A percentile compares a stretch with the other conserved stretches of the same genome.
Evolutionary conservation across 1,140 invertebrate genomes (phyloP).

Genomic region (Adelges cooleyi): DNA sequence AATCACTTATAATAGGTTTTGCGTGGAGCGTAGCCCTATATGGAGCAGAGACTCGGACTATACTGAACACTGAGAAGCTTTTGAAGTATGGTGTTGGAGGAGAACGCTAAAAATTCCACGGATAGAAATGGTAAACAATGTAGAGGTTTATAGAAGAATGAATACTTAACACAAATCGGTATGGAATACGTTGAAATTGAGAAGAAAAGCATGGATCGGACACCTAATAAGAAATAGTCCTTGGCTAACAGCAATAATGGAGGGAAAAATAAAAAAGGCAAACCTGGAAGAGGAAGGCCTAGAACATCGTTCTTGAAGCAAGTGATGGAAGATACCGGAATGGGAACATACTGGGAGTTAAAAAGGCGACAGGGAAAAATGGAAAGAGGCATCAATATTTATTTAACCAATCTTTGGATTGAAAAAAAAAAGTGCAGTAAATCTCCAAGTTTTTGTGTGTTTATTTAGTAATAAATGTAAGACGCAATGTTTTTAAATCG

Average conservation of each 20-base stretch:
- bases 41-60: neutral
- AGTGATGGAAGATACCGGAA: neutral
- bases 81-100: conserved; percentile 34
- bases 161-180: neutral
- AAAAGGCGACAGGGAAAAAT: neutral
- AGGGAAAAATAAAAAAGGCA: neutral
- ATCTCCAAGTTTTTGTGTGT: too few relatives aligned
- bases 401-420: neutral
- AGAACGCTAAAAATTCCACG: conserved; percentile 30
- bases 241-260: neutral
- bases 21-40: conserved; percentile 1
- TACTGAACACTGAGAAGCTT: conserved; percentile 30
- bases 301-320: neutral
- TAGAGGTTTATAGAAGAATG: neutral
- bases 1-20: neutral
- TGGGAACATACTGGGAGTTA: neutral
- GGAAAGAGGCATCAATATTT: neutral
- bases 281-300: neutral
- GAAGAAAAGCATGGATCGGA: neutral
- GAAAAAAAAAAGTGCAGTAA: neutral
- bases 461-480: too few relatives aligned
- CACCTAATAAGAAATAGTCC: neutral
- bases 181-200: neutral
- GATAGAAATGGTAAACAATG: conserved; percentile 19
- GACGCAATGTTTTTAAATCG: too few relatives aligned